phyloP scores from a whole-genome alignment of 2,888 invertebrate genomes.

The Ischnus inquisitorius region DNA sequence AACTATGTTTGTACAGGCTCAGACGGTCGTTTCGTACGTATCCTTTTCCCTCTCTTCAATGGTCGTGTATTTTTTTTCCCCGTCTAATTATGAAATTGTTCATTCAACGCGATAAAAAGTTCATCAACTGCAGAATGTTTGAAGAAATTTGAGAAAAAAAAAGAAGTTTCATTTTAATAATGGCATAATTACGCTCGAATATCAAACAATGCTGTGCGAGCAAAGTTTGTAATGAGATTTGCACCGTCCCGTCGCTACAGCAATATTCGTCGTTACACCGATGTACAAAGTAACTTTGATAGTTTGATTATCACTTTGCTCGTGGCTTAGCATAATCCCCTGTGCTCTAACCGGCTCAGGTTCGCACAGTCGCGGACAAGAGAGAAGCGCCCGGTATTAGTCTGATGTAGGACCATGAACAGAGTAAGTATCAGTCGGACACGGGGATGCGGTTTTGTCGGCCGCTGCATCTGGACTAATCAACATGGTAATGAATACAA shows the following conservation, averaged over 20 bases:
- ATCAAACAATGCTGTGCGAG: conserved; percentile 21
- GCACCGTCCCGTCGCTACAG: neutral
- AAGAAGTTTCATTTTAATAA: neutral
- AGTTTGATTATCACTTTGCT: conserved; percentile 57
- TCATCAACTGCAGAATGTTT: neutral
- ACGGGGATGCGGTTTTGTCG: conserved; percentile 32
- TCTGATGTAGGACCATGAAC: conserved; percentile 49
- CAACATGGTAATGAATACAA: conserved; percentile 66
- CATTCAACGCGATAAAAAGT: neutral
- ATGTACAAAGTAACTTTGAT: conserved; percentile 50
- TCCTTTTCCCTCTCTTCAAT: neutral
- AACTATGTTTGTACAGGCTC: neutral
- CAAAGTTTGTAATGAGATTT: conserved; percentile 51
- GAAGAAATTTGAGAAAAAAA: neutral
- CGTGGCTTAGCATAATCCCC: conserved; percentile 34
- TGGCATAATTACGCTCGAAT: neutral
- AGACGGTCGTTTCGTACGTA: conserved; percentile 6
- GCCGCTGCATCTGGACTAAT: conserved; percentile 49
- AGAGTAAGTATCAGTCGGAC: conserved; percentile 55
- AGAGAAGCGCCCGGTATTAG: conserved; percentile 60
- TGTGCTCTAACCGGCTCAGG: conserved; percentile 45
- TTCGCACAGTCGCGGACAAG: conserved; percentile 33
- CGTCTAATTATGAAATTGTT: neutral
- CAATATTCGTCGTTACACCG: conserved; percentile 29
- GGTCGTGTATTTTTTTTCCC: neutral